Evolutionary conservation across 37 sponge, comb jelly and placozoan species (phyloP), one percentile per base, ranked within the genome.

Genomic region (Bolinopsis microptera): DNA sequence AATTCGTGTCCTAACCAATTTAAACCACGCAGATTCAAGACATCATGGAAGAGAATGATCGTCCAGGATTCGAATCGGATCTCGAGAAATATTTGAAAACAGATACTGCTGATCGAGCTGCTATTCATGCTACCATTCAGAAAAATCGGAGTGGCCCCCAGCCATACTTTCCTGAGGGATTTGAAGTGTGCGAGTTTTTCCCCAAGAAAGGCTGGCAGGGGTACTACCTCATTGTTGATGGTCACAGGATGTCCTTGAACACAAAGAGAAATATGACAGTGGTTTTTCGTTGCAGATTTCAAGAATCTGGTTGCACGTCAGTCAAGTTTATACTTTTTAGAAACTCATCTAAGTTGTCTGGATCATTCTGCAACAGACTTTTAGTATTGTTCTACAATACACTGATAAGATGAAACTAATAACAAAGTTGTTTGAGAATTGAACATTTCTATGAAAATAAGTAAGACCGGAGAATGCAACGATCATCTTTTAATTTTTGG

Each of bases 1-100:
- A n/a, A n/a, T n/a, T n/a, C n/a, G n/a, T 48, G 61, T 48, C 13
- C 13, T 48, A 48, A 48, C 13, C 9, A 48, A 48, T 48, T 13
- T 48, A 48, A 72, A 72, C 25, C 75, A 9, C 61, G 21, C 61
- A 86, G 90, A 41, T 86, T 16, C 36, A 28, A 3, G 90, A 86
- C 8, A 86, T 86, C 1, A 34, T 34, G 61, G 90, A 86, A 38
- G 90, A 86, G 61, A 86, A 86, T 23, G 90, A 86, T 48, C 41
- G 30, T 18, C 61, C 34, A 34, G 22, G 61, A 8, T 86, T 36
- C 28, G 26, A 28, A 38, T 8, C 32, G 26, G 48, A 40, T 26
- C 35, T 33, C 0, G 90, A 86, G 3, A 86, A 86, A 34, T 86
- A 86, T 34, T 48, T 86, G 30, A 41, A 38, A 18, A 86, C 90